Percentiles rank a stretch among this genome's conserved stretches.
Conservation (phyloP, 2,113 vertebrate species). For the Sebastes schlegelii region DNA sequence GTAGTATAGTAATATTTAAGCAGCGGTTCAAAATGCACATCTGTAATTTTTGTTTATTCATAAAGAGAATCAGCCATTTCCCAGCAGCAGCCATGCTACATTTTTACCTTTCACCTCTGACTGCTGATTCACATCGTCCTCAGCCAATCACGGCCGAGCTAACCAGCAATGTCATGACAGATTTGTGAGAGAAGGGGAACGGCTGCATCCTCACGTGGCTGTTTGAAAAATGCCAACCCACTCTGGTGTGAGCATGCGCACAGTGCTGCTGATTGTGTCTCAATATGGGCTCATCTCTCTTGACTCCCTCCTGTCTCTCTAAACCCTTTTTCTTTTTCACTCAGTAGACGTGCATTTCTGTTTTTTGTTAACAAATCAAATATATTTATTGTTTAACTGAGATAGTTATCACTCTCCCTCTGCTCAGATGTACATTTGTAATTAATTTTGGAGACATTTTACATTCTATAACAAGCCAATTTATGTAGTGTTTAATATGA, state of each 20-base stretch:
- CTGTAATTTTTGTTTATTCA: background rate
- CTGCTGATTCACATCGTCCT: slow-evolving; percentile 35
- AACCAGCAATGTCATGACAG: slow-evolving; percentile 34
- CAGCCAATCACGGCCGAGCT: slow-evolving; percentile 59
- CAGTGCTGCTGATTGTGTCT: slow-evolving; percentile 3
- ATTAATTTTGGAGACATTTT: slow-evolving; percentile 7
- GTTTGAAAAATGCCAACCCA: slow-evolving; percentile 62
- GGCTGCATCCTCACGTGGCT: slow-evolving; percentile 60
- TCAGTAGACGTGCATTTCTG: background rate
- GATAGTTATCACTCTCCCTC: background rate
- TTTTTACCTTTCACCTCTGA: slow-evolving; percentile 67
- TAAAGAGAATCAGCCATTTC: background rate
- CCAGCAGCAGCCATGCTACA: slow-evolving; percentile 15
- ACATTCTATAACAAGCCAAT: background rate
- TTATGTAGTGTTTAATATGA: too few relatives aligned
- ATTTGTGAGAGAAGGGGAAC: slow-evolving; percentile 46
- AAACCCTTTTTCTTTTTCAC: background rate
- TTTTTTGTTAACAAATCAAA: background rate
- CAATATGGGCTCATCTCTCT: slow-evolving; percentile 18
- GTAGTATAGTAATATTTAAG: background rate
- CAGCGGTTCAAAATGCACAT: background rate
- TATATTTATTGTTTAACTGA: background rate
- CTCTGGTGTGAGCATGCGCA: slow-evolving; percentile 67
- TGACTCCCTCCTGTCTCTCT: slow-evolving; percentile 1
- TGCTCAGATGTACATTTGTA: background rate